Evolutionary conservation across 53 echinoderm and acorn worm species (phyloP).

Genomic region (Patiria pectinifera): DNA sequence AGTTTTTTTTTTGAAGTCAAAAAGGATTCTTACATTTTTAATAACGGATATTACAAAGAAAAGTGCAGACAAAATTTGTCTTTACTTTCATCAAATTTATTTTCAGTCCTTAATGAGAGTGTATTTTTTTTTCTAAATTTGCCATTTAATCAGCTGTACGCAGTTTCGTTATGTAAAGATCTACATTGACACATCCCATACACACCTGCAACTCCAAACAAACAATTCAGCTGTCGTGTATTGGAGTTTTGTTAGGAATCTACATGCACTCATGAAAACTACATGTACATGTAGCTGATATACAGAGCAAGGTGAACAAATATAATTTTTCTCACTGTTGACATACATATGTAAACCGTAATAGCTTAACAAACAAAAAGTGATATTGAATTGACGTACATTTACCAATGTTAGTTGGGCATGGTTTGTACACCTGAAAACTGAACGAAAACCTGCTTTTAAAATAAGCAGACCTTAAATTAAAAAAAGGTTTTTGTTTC

Average conservation of each 20-base stretch:
- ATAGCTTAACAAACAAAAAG: not conserved
- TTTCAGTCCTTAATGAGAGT: not conserved
- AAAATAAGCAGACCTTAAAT: not conserved
- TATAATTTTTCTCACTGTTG: not conserved
- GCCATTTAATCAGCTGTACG: constrained; percentile 13
- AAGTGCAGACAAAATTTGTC: not conserved
- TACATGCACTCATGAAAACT: not conserved
- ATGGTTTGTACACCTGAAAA: too few species aligned
- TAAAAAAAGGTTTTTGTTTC: not conserved
- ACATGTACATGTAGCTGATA: too few species aligned
- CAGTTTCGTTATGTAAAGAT: not conserved
- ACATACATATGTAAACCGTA: not conserved
- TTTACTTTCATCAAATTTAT: not conserved
- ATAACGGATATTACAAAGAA: not conserved
- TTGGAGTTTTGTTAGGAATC: not conserved
- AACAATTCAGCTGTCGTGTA: not conserved
- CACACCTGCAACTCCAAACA: not conserved
- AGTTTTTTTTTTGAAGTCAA: too few species aligned
- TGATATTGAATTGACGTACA: not conserved
- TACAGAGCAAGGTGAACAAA: not conserved
- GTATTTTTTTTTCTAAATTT: not conserved
- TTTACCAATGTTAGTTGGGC: too few species aligned
- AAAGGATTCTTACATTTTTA: too few species aligned
- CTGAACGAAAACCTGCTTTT: not conserved
- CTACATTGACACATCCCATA: not conserved